Conservation (phyloP, 1,140 invertebrate species). For the Drosophila ogumai region DNA sequence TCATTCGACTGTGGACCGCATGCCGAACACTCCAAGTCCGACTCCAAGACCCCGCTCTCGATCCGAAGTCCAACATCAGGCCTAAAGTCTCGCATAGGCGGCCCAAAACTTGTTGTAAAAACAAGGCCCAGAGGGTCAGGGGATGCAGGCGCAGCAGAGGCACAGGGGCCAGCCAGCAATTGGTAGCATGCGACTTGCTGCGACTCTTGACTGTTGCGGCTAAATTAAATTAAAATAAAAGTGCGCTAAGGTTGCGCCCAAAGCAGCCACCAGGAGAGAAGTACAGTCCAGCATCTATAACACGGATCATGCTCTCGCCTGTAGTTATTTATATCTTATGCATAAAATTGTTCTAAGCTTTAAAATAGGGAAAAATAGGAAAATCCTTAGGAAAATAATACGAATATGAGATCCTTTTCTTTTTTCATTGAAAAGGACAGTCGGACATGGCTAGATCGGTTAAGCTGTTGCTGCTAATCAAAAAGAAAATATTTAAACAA, state of each 20-base stretch:
- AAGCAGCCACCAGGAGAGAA: constrained; percentile 21
- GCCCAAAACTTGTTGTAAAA: constrained; percentile 57
- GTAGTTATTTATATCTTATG: not conserved
- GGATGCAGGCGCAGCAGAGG: not conserved
- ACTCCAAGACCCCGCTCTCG: constrained; percentile 12
- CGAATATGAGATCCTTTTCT: not conserved
- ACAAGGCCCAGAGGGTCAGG: constrained; percentile 4
- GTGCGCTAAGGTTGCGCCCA: constrained; percentile 73
- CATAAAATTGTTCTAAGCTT: no score
- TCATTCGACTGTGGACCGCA: constrained; percentile 45
- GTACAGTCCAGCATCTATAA: constrained; percentile 2
- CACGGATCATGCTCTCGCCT: not conserved
- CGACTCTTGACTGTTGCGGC: constrained; percentile 57
- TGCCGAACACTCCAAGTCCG: constrained; percentile 30
- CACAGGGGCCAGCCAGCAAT: constrained; percentile 27
- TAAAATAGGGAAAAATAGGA: no score
- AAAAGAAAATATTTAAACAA: not conserved
- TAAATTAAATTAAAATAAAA: constrained; percentile 80
- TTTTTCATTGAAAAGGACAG: not conserved
- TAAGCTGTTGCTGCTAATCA: not conserved
- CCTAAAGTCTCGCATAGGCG: constrained; percentile 28
- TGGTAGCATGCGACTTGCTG: constrained; percentile 69
- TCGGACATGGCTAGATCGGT: not conserved
- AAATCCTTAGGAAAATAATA: no score
- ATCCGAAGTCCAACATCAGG: constrained; percentile 35